Percentiles rank a stretch among this genome's conserved stretches.
Evolutionary conservation across 2,797 vertebrate species (phyloP).

Genomic region (Falco novaeseelandiae): DNA sequence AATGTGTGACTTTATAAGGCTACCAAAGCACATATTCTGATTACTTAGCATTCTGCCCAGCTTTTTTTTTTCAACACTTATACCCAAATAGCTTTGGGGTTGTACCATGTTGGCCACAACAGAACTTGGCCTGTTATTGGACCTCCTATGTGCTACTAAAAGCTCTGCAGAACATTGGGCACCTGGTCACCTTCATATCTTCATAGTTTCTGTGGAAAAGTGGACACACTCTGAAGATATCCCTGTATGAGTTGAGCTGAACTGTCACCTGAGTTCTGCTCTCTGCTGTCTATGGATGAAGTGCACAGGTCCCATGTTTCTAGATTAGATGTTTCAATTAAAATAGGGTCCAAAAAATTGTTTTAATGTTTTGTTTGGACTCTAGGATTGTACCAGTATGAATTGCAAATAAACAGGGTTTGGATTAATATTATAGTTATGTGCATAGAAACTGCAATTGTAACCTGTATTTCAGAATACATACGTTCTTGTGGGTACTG

Average conservation of each 20-base stretch:
- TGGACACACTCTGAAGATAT: not conserved
- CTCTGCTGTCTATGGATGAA: not conserved
- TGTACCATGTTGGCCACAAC: not conserved
- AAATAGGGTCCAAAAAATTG: not conserved
- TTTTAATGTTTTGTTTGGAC: not conserved
- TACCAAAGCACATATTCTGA: not conserved
- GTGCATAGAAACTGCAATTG: not conserved
- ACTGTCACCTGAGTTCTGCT: not conserved
- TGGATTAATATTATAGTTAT: not conserved
- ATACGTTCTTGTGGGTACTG: constrained; percentile 77
- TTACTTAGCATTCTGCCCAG: not conserved
- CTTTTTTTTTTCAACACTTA: not conserved
- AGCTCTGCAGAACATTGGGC: not conserved
- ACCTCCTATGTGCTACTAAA: not conserved
- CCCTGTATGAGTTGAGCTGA: not conserved
- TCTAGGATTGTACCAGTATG: not conserved
- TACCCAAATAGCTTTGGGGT: not conserved
- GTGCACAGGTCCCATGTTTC: not conserved
- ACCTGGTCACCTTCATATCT: not conserved
- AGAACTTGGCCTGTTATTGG: not conserved
- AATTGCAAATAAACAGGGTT: not conserved
- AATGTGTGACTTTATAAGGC: not conserved
- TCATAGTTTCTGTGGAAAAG: not conserved
- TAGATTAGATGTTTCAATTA: not conserved
- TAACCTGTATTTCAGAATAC: constrained; percentile 80